These are phyloP conservation scores for Notamacropus eugenii DNA, from an alignment of 2,797 vertebrate species.

Conservation along the genomic window DNA sequence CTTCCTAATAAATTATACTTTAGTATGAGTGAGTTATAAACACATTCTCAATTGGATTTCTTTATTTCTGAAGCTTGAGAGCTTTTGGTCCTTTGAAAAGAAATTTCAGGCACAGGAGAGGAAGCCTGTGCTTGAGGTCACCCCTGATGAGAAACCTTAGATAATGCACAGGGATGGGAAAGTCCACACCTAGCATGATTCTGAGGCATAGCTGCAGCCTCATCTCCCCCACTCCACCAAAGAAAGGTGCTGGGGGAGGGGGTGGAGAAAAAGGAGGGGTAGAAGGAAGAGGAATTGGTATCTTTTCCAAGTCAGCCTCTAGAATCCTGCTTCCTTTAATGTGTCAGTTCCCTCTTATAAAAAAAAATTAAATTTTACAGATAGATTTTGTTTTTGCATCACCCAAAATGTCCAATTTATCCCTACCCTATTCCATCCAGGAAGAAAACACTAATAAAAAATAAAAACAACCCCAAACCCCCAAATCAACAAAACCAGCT, in stretches of 20 bases:
- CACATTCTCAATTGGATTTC: not conserved
- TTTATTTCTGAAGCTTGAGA: not conserved
- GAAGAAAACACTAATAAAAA: too few relatives aligned
- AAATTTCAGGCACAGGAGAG: not conserved
- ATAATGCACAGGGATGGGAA: not conserved
- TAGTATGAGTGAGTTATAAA: not conserved
- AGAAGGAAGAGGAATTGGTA: not conserved
- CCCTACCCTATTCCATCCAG: not conserved
- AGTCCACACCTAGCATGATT: not conserved
- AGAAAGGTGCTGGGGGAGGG: not conserved
- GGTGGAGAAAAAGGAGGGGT: not conserved
- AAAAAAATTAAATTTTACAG: not conserved
- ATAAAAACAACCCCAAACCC: too few relatives aligned
- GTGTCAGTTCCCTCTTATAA: not conserved
- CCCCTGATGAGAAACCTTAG: not conserved
- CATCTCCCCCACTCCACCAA: not conserved
- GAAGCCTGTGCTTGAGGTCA: not conserved
- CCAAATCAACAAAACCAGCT: too few relatives aligned
- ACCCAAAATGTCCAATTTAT: not conserved
- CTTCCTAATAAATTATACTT: not conserved
- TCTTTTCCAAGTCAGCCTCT: not conserved
- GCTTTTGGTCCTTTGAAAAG: not conserved
- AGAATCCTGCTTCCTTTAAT: not conserved
- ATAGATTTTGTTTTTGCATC: not conserved
- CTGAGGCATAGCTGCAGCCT: not conserved